Evolutionary conservation across 2,797 vertebrate species (phyloP), one percentile per base, ranked within the genome.

Genomic region (Anisognathus igniventris): DNA sequence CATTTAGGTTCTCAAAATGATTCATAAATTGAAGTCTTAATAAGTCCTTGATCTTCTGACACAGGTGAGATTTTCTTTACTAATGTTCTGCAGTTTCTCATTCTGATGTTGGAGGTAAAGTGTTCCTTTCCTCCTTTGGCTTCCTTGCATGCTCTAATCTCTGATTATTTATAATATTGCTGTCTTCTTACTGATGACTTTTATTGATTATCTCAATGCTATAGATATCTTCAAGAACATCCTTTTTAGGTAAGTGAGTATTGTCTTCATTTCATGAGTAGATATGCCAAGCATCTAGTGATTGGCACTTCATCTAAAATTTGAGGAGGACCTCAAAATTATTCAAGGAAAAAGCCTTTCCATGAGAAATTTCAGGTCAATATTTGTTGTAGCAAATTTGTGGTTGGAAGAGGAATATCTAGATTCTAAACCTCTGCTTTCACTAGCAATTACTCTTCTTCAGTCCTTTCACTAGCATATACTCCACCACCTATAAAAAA

Each of bases 191-290:
- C 68, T 96, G 77, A 91, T 75, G 2, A 80, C 39, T 94, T 92
- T 94, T 89, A 74, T 92, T 94, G 65, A 72, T 93, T 95, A 91
- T 94, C 91, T 88, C 81, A 65, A 47, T 75, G 75, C 78, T 88
- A 22, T 96, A 95, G 93, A 95, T 95, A 72, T 37, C 91, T 91
- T 86, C 93, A 91, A 75, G 92, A 96, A 72, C 91, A 86, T 51
- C 91, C 92, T 86, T 66, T 88, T 93, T 95, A 90, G 95, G 94
- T 96, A 96, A 95, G 96, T 97, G 83, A 86, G 85, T 72, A 31
- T 90, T 24, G 9, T 86, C 89, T 94, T 94, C 40, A 9, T 90
- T 92, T 83, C 47, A n/a, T 66, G 35, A 75, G 47, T 75, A 85
- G 73, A 45, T 72, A 78, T 72, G 60, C 44, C 44, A 72, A 83